Evolutionary conservation across 92 coral and sea anemone genomes (phyloP).

Genomic region (Pocillopora meandrina): DNA sequence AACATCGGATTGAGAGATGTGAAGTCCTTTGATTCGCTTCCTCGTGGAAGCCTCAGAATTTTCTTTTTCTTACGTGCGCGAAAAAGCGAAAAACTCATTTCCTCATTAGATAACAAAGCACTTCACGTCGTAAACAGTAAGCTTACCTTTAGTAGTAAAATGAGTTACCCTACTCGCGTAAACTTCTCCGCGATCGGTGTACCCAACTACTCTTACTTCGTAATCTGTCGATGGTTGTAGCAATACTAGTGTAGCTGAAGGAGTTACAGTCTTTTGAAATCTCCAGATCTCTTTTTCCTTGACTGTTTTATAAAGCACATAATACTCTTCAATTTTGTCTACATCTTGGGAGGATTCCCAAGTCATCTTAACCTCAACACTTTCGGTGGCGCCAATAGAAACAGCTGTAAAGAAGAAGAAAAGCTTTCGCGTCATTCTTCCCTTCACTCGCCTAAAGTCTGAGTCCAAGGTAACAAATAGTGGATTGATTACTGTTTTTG

Average conservation of each 20-base stretch:
- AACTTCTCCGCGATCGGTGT: constrained; percentile 8
- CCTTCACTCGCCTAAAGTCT: background rate
- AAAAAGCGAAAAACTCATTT: no score
- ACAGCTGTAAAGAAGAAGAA: background rate
- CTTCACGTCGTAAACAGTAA: no score
- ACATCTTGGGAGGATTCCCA: background rate
- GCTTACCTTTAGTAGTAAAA: constrained; percentile 6
- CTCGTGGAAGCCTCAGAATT: no score
- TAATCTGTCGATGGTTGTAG: constrained; percentile 6
- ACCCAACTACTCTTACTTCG: constrained; percentile 3
- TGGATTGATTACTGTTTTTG: no score
- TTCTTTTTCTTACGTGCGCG: no score
- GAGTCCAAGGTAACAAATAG: no score
- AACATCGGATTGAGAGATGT: no score
- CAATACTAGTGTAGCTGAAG: background rate
- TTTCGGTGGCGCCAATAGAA: background rate
- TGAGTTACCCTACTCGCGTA: constrained; percentile 1
- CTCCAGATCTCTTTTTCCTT: constrained; percentile 2
- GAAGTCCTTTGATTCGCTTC: no score
- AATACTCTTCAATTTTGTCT: constrained; percentile 3
- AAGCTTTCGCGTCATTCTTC: background rate
- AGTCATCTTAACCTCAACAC: background rate
- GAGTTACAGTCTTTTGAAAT: background rate
- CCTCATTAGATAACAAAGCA: no score
- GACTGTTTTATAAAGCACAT: constrained; percentile 12